A percentile compares a stretch with the other conserved stretches of the same genome.
phyloP scores from a whole-genome alignment of 2,797 vertebrate genomes.

The Orientallactaga sibirica region DNA sequence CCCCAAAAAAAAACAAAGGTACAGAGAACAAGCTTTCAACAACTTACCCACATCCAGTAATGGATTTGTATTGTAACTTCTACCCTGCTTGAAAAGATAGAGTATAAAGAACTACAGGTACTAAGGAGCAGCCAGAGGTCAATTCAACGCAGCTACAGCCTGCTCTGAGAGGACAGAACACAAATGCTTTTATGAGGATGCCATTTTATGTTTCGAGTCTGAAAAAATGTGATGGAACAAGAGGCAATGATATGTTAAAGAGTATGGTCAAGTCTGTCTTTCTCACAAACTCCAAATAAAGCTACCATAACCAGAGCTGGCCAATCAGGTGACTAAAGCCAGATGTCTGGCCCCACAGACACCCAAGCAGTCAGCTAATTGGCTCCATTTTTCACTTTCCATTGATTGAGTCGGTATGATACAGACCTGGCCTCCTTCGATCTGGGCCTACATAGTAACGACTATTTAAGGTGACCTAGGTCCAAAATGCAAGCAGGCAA shows the following conservation, averaged over 20 bases:
- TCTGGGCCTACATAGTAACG: conserved; percentile 8
- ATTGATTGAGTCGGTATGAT: conserved; percentile 66
- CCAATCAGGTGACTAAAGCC: conserved; percentile 8
- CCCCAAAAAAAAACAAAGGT: not conserved
- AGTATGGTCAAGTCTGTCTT: not conserved
- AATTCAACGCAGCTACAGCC: not conserved
- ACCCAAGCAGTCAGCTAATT: conserved; percentile 68
- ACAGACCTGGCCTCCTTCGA: conserved; percentile 65
- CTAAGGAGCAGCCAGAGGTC: not conserved
- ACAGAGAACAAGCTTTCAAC: conserved; percentile 32
- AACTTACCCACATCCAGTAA: conserved; percentile 55
- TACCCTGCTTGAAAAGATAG: conserved; percentile 56
- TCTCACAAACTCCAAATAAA: not conserved
- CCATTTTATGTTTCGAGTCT: conserved; percentile 64
- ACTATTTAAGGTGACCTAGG: conserved; percentile 59
- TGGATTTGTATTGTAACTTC: not conserved
- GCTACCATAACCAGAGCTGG: not conserved
- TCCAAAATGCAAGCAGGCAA: conserved; percentile 17
- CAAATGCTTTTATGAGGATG: not conserved
- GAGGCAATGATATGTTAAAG: not conserved
- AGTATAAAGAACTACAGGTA: conserved; percentile 42
- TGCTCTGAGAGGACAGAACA: not conserved
- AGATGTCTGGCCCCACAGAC: conserved; percentile 47
- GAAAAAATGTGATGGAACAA: conserved; percentile 14
- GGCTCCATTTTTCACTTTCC: conserved; percentile 77